These are phyloP conservation scores for Rhagologus leucostigma DNA, from an alignment of 2,113 vertebrate genomes.

Conservation along the genomic window DNA sequence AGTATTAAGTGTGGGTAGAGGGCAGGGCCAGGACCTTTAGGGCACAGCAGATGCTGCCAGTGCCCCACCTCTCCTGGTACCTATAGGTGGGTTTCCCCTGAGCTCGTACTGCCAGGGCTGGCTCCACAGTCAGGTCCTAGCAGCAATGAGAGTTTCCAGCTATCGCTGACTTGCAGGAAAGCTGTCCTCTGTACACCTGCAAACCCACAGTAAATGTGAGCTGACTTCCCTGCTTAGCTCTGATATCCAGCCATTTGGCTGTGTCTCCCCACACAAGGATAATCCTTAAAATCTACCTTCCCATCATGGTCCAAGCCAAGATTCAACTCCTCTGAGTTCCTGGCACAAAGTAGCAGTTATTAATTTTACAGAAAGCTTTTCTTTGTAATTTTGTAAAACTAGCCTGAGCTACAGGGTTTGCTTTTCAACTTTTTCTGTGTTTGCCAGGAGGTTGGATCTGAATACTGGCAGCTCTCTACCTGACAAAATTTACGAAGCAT, in stretches of 20 bases:
- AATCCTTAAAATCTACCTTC: not conserved
- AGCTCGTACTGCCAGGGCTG: not conserved
- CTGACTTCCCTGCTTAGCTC: not conserved
- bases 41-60: not conserved
- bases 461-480: not conserved
- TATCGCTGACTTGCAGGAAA: not conserved
- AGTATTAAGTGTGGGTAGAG: not conserved
- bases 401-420: not conserved
- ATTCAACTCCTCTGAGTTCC: not conserved
- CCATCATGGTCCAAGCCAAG: not conserved
- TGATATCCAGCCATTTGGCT: not conserved
- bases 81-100: not conserved
- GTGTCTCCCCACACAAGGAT: not conserved
- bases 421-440: not conserved
- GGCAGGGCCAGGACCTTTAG: not conserved
- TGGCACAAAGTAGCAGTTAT: not conserved
- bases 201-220: not conserved
- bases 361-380: constrained; percentile 7
- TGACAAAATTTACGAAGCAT: not conserved
- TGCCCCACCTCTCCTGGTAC: not conserved
- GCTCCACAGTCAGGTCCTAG: not conserved
- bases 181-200: not conserved
- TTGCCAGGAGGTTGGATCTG: not conserved
- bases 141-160: not conserved
- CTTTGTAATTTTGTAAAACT: not conserved